Evolutionary conservation across 1,140 invertebrate genomes (phyloP).

Genomic region (Diachasma alloeum): DNA sequence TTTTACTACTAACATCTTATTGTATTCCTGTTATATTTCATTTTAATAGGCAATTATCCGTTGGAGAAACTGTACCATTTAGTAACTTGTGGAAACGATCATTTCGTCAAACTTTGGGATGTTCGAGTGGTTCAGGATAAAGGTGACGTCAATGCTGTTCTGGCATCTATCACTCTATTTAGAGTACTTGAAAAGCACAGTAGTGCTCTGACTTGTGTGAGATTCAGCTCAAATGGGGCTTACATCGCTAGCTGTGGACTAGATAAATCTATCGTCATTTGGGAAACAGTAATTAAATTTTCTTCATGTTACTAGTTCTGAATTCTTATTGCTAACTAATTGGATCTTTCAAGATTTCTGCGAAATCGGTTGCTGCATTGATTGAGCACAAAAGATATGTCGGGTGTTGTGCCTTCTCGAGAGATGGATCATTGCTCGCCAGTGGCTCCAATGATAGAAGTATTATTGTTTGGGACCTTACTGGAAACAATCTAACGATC

Average conservation of each 20-base stretch:
- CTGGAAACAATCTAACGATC: conserved; percentile 58
- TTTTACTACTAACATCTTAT: too few relatives aligned
- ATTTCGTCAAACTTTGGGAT: conserved; percentile 78
- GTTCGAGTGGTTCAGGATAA: conserved; percentile 60
- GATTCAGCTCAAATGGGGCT: conserved; percentile 69
- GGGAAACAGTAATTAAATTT: conserved; percentile 66
- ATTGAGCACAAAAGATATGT: conserved; percentile 76
- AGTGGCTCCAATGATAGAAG: conserved; percentile 79
- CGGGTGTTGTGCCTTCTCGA: conserved; percentile 76
- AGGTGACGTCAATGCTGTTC: conserved; percentile 39
- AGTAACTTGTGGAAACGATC: conserved; percentile 77
- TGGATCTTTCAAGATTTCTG: conserved; percentile 28
- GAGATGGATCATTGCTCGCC: conserved; percentile 70
- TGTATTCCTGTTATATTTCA: conserved; percentile 4
- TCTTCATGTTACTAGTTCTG: too few relatives aligned
- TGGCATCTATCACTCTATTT: conserved; percentile 43
- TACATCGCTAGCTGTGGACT: conserved; percentile 73
- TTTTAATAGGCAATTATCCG: conserved; percentile 58
- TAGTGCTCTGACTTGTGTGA: conserved; percentile 70
- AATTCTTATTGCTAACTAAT: background rate
- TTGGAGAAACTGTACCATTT: conserved; percentile 67
- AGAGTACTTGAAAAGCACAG: conserved; percentile 58
- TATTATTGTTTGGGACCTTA: conserved; percentile 73
- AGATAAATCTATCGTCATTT: conserved; percentile 77
- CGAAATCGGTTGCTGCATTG: conserved; percentile 61